These are phyloP conservation scores for Polydesmus complanatus DNA, from an alignment of 2,888 invertebrate genomes.

Conservation along the genomic window DNA sequence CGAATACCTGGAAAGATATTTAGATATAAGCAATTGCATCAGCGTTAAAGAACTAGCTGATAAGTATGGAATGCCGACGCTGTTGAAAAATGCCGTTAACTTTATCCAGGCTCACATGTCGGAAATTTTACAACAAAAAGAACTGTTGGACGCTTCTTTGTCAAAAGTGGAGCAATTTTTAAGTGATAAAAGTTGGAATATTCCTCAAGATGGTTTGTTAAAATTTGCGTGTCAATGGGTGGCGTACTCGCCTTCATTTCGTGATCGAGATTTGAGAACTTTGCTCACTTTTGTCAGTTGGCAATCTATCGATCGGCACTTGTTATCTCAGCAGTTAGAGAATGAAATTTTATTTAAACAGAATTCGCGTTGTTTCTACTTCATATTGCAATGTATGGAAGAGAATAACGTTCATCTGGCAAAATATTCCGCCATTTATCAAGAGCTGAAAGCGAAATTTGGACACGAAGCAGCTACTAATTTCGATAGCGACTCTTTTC, in stretches of 20 bases:
- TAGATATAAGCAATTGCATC: slow-evolving; percentile 47
- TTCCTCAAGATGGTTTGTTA: slow-evolving; percentile 32
- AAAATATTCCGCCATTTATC: slow-evolving; percentile 26
- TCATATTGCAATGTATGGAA: slow-evolving; percentile 38
- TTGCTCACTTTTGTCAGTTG: slow-evolving; percentile 40
- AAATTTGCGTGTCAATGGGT: slow-evolving; percentile 43
- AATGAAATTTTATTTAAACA: slow-evolving; percentile 42
- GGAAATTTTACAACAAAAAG: slow-evolving; percentile 41
- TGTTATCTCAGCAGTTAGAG: slow-evolving; percentile 42
- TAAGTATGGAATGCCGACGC: slow-evolving; percentile 42
- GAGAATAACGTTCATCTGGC: slow-evolving; percentile 40
- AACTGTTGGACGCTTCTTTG: slow-evolving; percentile 39
- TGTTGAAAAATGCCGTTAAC: slow-evolving; percentile 42
- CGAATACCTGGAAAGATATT: slow-evolving; percentile 46
- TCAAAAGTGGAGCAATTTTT: slow-evolving; percentile 40
- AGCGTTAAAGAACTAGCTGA: slow-evolving; percentile 45
- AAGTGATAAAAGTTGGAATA: slow-evolving; percentile 37
- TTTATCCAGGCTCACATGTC: slow-evolving; percentile 41
- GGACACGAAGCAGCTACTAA: slow-evolving; percentile 16
- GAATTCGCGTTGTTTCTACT: slow-evolving; percentile 44
- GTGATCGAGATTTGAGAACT: slow-evolving; percentile 42
- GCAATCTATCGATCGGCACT: slow-evolving; percentile 36
- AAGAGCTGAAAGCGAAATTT: slow-evolving; percentile 19
- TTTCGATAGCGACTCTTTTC: slow-evolving; percentile 26
- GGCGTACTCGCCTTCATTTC: slow-evolving; percentile 33